Evolutionary conservation across 2,113 vertebrate species (phyloP), one percentile per base, ranked within the genome.

Genomic region (Catharus fuscescens): DNA sequence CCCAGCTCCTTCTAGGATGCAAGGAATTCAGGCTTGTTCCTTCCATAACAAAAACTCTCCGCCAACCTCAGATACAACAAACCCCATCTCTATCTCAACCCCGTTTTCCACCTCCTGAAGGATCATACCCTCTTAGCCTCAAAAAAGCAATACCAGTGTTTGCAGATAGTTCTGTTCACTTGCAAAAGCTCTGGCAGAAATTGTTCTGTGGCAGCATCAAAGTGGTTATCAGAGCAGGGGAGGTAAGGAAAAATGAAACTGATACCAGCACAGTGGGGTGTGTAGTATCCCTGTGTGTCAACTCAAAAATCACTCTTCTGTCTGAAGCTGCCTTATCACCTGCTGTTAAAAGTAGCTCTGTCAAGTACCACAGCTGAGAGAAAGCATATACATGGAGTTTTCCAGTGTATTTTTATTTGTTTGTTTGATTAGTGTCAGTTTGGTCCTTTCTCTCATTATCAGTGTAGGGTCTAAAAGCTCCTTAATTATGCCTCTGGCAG

Each of bases 231-330:
- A 94, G 72, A 80, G 32, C 17, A 64, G 19, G 14, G 10, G 60
- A 81, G 5, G 36, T 14, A 57, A 60, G 31, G 31, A 72, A 91
- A 95, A 93, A 93, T 53, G 34, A 81, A 86, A 42, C 34, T 77
- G 64, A 88, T 90, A 79, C 40, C 57, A 53, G 14, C 77, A 79
- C 84, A 91, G 69, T 76, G 32, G 53, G 65, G 3, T 72, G 48
- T n/a, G 13, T 9, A 53, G 14, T 60, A 26, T 79, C 61, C n/a
- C 47, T 24, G 36, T 54, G 36, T 40, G 50, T 62, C 67, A 86
- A 78, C 66, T 93, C 66, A 92, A 96, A 90, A 96, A 83, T 90
- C 53, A 77, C 42, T 90, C n/a, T 80, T 86, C 79, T 80, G 29
- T 83, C 62, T 97, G 86, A 90, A 88, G 29, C 29, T 95, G 93